A percentile compares a stretch with the other conserved stretches of the same genome.
phyloP scores from a whole-genome alignment of 2,113 vertebrate species.

The Nerophis ophidion region DNA sequence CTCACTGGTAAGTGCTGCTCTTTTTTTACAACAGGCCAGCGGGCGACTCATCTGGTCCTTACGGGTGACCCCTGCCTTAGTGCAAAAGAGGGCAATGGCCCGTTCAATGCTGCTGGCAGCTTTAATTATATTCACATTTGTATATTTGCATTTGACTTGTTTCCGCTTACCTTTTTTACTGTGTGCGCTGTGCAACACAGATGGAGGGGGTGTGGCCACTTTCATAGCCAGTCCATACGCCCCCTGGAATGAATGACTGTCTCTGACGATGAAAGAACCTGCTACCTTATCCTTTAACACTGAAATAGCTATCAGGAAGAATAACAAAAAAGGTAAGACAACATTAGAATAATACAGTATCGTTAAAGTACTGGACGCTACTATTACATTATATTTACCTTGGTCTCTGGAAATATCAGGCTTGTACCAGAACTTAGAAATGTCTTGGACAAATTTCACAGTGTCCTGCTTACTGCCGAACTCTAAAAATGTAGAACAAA shows the following conservation, averaged over 20 bases:
- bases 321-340: constrained; percentile 19
- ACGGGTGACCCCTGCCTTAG: too few relatives aligned
- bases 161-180: constrained; percentile 81
- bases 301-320: constrained; percentile 74
- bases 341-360: constrained; percentile 16
- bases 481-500: constrained; percentile 59
- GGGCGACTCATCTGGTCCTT: too few relatives aligned
- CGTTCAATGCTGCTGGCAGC: too few relatives aligned
- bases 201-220: constrained; percentile 87
- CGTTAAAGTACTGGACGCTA: constrained; percentile 9
- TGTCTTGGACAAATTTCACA: constrained; percentile 96
- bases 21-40: too few relatives aligned
- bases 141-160: not conserved
- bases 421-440: constrained; percentile 97
- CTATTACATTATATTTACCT: constrained; percentile 73
- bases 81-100: too few relatives aligned
- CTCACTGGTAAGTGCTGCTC: too few relatives aligned
- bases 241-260: constrained; percentile 93
- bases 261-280: constrained; percentile 87
- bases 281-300: constrained; percentile 91
- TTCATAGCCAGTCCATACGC: constrained; percentile 95
- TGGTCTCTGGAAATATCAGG: constrained; percentile 95
- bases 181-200: constrained; percentile 73
- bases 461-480: constrained; percentile 79
- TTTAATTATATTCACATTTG: too few relatives aligned